phyloP scores from a whole-genome alignment of 1,140 invertebrate genomes.

The Octopus bimaculoides region DNA sequence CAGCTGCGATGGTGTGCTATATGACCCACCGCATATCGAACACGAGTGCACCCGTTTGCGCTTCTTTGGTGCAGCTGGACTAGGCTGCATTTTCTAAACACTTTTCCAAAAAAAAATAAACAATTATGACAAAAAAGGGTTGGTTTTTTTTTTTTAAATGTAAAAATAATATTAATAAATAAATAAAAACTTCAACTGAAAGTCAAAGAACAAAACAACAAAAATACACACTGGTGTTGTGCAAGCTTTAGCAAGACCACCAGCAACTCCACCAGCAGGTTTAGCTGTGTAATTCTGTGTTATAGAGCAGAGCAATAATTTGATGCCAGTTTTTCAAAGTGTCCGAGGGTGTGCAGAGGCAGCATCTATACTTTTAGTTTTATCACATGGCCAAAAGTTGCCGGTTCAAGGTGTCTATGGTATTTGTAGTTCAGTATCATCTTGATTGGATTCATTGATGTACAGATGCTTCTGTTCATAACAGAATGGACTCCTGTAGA shows the following conservation, averaged over 20 bases:
- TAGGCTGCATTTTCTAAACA: background rate
- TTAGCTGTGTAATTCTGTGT: background rate
- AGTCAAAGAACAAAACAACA: too few species aligned
- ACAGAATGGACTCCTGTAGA: background rate
- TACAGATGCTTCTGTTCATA: background rate
- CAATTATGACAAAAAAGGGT: background rate
- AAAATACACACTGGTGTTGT: too few species aligned
- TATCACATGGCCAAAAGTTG: background rate
- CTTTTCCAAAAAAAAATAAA: background rate
- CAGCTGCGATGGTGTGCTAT: slow-evolving; percentile 85
- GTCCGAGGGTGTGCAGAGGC: background rate
- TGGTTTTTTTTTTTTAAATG: background rate
- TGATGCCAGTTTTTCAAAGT: background rate
- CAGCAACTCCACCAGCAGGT: background rate
- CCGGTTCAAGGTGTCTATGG: background rate
- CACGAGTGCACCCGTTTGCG: slow-evolving; percentile 72
- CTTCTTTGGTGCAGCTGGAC: background rate
- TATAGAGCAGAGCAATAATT: background rate
- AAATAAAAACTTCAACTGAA: too few species aligned
- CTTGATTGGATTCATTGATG: background rate
- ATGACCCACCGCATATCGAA: slow-evolving; percentile 79
- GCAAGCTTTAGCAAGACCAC: background rate
- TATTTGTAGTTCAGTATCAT: background rate
- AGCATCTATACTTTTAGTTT: too few species aligned
- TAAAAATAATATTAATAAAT: too few species aligned